These are phyloP conservation scores for Trilocha varians DNA, from an alignment of 2,888 invertebrate genomes.

Conservation along the genomic window DNA sequence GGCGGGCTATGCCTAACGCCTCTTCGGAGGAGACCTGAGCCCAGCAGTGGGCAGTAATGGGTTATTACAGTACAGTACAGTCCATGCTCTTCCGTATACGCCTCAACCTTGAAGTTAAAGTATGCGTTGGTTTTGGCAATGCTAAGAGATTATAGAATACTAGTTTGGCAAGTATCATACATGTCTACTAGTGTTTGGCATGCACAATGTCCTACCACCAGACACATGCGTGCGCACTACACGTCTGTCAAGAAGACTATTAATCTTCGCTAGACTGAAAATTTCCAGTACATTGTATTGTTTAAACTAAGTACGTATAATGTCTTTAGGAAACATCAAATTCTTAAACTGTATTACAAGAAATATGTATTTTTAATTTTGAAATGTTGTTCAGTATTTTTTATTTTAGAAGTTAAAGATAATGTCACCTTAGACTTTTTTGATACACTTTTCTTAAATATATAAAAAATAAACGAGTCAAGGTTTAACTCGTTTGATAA, in stretches of 20 bases:
- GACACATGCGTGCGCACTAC: slow-evolving; percentile 36
- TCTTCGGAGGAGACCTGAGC: no score
- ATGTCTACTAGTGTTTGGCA: slow-evolving; percentile 29
- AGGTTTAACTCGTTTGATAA: not conserved
- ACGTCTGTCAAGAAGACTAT: slow-evolving; percentile 56
- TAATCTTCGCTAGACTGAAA: slow-evolving; percentile 35
- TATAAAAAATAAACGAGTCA: not conserved
- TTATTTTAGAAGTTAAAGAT: no score
- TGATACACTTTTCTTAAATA: no score
- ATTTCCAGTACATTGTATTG: slow-evolving; percentile 1
- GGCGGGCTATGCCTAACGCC: no score
- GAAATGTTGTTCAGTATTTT: no score
- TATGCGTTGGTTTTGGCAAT: slow-evolving; percentile 36
- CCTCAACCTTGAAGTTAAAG: slow-evolving; percentile 2
- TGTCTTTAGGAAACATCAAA: not conserved
- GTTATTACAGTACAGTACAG: not conserved
- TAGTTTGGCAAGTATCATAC: slow-evolving; percentile 36
- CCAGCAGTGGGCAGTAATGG: no score
- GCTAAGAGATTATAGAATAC: slow-evolving; percentile 33
- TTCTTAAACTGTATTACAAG: not conserved
- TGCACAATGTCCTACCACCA: slow-evolving; percentile 28
- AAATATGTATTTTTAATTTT: no score
- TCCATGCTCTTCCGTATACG: not conserved
- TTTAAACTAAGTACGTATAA: not conserved
- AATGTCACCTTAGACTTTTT: no score